phyloP scores from a whole-genome alignment of 1,140 invertebrate genomes.

The Hypsibius dujardini region DNA sequence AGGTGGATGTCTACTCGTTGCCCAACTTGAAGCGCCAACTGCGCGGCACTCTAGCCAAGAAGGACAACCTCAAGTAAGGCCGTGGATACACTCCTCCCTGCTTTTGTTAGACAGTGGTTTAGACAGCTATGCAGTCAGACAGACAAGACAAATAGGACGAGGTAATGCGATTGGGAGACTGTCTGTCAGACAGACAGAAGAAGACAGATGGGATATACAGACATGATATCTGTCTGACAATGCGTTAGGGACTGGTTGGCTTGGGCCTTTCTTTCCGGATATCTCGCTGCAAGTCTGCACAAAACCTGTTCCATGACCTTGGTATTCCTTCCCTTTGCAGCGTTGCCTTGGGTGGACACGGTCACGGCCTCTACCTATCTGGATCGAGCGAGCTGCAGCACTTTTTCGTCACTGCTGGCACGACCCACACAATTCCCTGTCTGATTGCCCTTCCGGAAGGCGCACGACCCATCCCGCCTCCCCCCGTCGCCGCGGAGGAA shows the following conservation, averaged over 20 bases:
- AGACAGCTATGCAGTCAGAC: too few relatives aligned
- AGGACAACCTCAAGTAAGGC: conserved; percentile 85
- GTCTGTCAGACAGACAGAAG: too few relatives aligned
- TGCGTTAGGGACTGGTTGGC: too few relatives aligned
- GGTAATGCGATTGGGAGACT: too few relatives aligned
- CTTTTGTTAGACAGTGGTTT: conserved; percentile 18
- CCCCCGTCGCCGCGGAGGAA: neutral
- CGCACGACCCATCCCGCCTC: conserved; percentile 28
- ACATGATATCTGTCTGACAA: too few relatives aligned
- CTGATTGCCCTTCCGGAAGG: conserved; percentile 38
- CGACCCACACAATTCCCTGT: conserved; percentile 43
- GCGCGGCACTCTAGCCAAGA: conserved; percentile 59
- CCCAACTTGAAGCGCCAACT: conserved; percentile 67
- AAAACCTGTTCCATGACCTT: neutral
- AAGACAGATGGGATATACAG: too few relatives aligned
- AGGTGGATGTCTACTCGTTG: conserved; percentile 65
- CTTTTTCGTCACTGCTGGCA: conserved; percentile 60
- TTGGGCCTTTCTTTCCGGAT: too few relatives aligned
- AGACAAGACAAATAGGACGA: too few relatives aligned
- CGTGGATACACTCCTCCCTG: too few relatives aligned
- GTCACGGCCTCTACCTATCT: conserved; percentile 77
- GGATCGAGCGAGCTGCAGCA: conserved; percentile 78
- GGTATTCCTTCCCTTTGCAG: conserved; percentile 34
- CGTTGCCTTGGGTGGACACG: conserved; percentile 67
- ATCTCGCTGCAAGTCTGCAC: too few relatives aligned